These are phyloP conservation scores for Bimastos eiseni DNA, from an alignment of 2,888 invertebrate species.

Conservation along the genomic window DNA sequence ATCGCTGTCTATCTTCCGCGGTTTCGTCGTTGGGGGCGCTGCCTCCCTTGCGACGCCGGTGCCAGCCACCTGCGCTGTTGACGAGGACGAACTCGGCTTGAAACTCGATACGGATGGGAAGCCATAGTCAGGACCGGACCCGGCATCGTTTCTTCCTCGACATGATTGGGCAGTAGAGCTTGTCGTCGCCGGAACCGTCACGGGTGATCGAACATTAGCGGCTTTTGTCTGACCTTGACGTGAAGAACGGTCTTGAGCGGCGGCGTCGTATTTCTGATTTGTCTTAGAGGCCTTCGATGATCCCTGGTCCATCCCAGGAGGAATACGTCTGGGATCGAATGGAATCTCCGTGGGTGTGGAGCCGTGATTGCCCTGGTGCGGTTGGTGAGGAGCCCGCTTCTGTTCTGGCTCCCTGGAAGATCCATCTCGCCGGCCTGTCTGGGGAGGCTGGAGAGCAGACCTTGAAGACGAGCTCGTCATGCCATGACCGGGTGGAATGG, in stretches of 20 bases:
- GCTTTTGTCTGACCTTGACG: conserved; percentile 4
- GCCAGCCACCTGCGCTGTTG: neutral
- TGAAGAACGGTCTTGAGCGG: neutral
- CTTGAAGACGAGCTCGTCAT: neutral
- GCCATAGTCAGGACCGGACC: neutral
- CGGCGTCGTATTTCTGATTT: neutral
- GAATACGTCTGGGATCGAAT: neutral
- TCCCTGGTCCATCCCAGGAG: neutral
- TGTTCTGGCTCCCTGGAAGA: neutral
- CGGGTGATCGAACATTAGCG: conserved; percentile 33
- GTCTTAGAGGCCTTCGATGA: neutral
- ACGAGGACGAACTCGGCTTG: neutral
- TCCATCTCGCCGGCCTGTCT: neutral
- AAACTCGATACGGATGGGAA: conserved; percentile 14
- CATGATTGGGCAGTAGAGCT: conserved; percentile 45
- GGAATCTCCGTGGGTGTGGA: neutral
- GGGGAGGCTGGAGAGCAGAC: neutral
- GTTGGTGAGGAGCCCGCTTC: neutral
- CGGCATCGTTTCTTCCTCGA: neutral
- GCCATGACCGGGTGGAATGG: conserved; percentile 1
- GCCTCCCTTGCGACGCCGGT: neutral
- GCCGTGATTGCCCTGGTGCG: neutral
- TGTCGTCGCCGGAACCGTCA: conserved; percentile 27
- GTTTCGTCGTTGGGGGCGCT: conserved; percentile 21
- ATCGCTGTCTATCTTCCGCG: conserved; percentile 44